Evolutionary conservation across 1,140 invertebrate genomes (phyloP).

Genomic region (Zaprionus kolodkinae): DNA sequence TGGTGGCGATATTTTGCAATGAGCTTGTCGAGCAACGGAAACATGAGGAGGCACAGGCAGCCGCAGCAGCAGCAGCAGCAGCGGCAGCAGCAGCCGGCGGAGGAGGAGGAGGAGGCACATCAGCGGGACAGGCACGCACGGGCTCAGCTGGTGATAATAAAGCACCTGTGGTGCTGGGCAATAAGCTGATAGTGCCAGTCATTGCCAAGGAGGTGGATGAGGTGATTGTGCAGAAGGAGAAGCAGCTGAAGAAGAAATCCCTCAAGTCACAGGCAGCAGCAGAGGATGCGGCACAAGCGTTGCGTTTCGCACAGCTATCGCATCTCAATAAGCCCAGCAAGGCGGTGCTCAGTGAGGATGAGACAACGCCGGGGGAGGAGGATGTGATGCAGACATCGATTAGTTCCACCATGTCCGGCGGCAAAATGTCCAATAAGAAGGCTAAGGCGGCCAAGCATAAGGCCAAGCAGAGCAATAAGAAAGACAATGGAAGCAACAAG

Average conservation of each 20-base stretch:
- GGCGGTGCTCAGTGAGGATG: constrained; percentile 48
- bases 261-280: constrained; percentile 83
- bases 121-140: constrained; percentile 14
- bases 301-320: constrained; percentile 61
- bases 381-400: constrained; percentile 33
- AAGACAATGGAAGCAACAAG: constrained; percentile 25
- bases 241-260: constrained; percentile 53
- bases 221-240: constrained; percentile 82
- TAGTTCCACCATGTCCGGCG: constrained; percentile 18
- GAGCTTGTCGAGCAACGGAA: constrained; percentile 55
- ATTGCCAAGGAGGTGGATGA: constrained; percentile 84
- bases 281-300: constrained; percentile 57
- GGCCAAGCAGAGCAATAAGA: constrained; percentile 35
- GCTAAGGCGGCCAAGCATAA: constrained; percentile 39
- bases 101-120: not conserved
- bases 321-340: constrained; percentile 64
- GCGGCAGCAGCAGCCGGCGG: constrained; percentile 8
- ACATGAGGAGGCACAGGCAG: constrained; percentile 34
- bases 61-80: not conserved
- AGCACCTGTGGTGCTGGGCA: constrained; percentile 69
- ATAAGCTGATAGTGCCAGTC: constrained; percentile 80
- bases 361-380: constrained; percentile 20
- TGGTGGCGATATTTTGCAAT: constrained; percentile 85
- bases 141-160: constrained; percentile 17
- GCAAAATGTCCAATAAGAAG: constrained; percentile 45